Evolutionary conservation across 2,113 vertebrate genomes (phyloP).

Genomic region (Phylloscopus trochiloides): DNA sequence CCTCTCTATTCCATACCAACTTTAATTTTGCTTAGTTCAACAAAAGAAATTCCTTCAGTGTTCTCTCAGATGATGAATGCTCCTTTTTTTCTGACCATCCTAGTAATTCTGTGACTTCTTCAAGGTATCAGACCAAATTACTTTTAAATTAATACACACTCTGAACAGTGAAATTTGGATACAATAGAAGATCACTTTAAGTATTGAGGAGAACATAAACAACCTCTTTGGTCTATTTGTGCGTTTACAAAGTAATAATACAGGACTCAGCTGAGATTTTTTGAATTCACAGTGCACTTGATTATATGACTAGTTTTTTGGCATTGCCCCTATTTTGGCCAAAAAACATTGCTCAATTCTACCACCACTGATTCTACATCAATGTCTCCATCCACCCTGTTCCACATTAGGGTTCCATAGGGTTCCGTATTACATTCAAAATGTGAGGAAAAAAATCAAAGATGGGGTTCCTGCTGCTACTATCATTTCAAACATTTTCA

Average conservation of each 20-base stretch:
- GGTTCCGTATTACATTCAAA: not conserved
- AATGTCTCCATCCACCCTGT: not conserved
- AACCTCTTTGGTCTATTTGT: not conserved
- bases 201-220: not conserved
- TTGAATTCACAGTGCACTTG: not conserved
- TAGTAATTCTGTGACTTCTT: not conserved
- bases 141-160: not conserved
- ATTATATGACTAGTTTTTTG: not conserved
- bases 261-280: not conserved
- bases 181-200: not conserved
- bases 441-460: not conserved
- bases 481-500: conserved; percentile 3
- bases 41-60: not conserved
- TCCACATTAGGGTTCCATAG: not conserved
- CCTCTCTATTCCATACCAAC: not conserved
- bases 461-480: not conserved
- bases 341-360: not conserved
- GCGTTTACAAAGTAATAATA: not conserved
- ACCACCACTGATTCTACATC: not conserved
- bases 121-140: not conserved
- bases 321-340: not conserved
- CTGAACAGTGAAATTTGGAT: not conserved
- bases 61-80: not conserved
- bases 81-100: not conserved
- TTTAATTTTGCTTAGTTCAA: not conserved